Evolutionary conservation across 2,888 invertebrate genomes (phyloP).

Genomic region (Mimas tiliae): DNA sequence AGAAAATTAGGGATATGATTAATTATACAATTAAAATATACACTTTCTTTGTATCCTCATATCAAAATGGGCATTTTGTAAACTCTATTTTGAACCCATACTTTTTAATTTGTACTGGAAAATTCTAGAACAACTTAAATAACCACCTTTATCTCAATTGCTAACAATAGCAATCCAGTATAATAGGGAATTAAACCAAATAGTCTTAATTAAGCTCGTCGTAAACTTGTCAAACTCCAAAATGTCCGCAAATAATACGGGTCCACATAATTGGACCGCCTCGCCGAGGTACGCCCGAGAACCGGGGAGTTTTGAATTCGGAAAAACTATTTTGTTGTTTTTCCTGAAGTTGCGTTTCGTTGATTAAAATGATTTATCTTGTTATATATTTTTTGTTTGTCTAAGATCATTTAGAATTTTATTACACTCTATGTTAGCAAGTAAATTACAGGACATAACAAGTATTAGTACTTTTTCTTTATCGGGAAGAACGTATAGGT

Average conservation of each 20-base stretch:
- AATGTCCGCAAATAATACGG: slow-evolving; percentile 29
- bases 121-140: not conserved
- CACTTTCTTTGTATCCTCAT: too few relatives aligned
- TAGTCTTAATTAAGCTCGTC: slow-evolving; percentile 16
- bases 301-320: slow-evolving; percentile 1
- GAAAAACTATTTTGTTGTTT: slow-evolving; percentile 1
- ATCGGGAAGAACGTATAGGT: too few relatives aligned
- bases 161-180: not conserved
- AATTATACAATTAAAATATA: too few relatives aligned
- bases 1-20: too few relatives aligned
- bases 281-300: slow-evolving; percentile 16
- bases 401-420: not conserved
- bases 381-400: not conserved
- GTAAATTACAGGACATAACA: too few relatives aligned
- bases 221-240: slow-evolving; percentile 23
- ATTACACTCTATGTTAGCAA: not conserved
- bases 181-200: slow-evolving; percentile 13
- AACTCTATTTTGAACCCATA: too few relatives aligned
- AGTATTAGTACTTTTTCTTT: too few relatives aligned
- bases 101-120: too few relatives aligned
- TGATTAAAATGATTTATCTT: not conserved
- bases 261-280: slow-evolving; percentile 20
- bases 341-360: not conserved
- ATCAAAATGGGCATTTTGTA: too few relatives aligned
- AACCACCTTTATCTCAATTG: not conserved